A percentile compares a stretch with the other conserved stretches of the same genome.
Evolutionary conservation across 2,888 invertebrate species (phyloP).

Genomic region (Orgyia antiqua): DNA sequence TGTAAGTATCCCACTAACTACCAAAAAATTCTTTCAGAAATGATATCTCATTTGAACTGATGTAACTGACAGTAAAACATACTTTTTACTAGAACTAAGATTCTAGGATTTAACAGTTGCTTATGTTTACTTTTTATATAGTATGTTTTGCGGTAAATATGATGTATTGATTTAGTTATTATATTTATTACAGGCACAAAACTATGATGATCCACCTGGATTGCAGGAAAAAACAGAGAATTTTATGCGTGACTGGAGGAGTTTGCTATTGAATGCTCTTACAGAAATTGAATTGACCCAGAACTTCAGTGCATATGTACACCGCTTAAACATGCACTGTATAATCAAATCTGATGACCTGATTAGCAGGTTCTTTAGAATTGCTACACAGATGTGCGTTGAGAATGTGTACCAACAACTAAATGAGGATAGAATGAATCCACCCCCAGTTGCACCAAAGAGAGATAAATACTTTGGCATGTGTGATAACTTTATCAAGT

Average conservation of each 20-base stretch:
- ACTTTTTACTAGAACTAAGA: no score
- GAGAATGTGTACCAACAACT: constrained; percentile 94
- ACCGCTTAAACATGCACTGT: constrained; percentile 94
- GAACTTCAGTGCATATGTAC: constrained; percentile 95
- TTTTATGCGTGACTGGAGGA: constrained; percentile 96
- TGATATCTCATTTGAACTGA: no score
- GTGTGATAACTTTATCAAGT: constrained; percentile 95
- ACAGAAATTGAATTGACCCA: constrained; percentile 91
- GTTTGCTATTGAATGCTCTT: constrained; percentile 89
- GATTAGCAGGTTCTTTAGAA: constrained; percentile 97
- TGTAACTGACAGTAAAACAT: no score
- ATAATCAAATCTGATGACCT: constrained; percentile 98
- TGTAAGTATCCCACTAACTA: no score
- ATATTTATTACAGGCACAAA: constrained; percentile 73
- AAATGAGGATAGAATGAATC: constrained; percentile 82
- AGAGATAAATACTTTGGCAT: constrained; percentile 96
- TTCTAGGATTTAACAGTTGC: no score
- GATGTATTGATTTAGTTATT: no score
- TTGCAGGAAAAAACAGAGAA: constrained; percentile 96
- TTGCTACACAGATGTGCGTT: constrained; percentile 97
- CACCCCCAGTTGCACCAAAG: constrained; percentile 78
- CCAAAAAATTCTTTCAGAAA: no score
- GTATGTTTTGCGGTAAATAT: background rate
- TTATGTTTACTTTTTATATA: no score
- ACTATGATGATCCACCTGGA: constrained; percentile 95